Conservation (phyloP, 2,888 invertebrate species). For the Pandemis corylana region DNA sequence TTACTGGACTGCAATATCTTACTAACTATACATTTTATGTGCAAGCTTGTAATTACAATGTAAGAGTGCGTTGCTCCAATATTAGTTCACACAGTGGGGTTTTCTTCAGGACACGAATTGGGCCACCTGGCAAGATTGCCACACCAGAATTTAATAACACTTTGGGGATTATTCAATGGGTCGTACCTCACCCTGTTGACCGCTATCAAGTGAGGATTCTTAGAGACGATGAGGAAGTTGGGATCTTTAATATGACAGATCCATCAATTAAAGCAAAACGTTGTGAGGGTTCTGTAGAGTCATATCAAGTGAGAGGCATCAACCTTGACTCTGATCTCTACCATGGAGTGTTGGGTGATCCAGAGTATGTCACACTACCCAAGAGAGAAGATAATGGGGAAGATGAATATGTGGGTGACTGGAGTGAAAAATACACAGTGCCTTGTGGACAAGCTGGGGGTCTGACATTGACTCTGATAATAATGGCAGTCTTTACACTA, state of each 20-base stretch:
- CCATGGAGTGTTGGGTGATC: constrained; percentile 64
- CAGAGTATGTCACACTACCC: constrained; percentile 57
- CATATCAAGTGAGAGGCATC: constrained; percentile 74
- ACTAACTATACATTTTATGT: constrained; percentile 89
- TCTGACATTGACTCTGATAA: constrained; percentile 65
- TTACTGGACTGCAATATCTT: constrained; percentile 81
- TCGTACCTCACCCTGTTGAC: constrained; percentile 84
- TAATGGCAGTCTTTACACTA: constrained; percentile 64
- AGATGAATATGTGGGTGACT: constrained; percentile 65
- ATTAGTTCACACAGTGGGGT: constrained; percentile 75
- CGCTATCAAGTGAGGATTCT: constrained; percentile 83
- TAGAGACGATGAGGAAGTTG: constrained; percentile 61
- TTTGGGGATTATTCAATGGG: constrained; percentile 78
- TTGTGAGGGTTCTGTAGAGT: constrained; percentile 70
- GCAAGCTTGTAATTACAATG: constrained; percentile 86
- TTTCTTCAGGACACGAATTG: constrained; percentile 86
- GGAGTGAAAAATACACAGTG: constrained; percentile 70
- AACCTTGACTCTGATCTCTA: constrained; percentile 69
- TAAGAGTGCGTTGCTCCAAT: constrained; percentile 86
- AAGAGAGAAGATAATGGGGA: constrained; percentile 45
- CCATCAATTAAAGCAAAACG: constrained; percentile 55
- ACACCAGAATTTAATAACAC: constrained; percentile 61
- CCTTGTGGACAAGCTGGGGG: constrained; percentile 66
- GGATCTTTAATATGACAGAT: constrained; percentile 64
- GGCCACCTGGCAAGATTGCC: constrained; percentile 79